Percentiles rank a stretch among this genome's conserved stretches.
Evolutionary conservation across 2,888 invertebrate genomes (phyloP).

Genomic region (Acanthosepion lycidas): DNA sequence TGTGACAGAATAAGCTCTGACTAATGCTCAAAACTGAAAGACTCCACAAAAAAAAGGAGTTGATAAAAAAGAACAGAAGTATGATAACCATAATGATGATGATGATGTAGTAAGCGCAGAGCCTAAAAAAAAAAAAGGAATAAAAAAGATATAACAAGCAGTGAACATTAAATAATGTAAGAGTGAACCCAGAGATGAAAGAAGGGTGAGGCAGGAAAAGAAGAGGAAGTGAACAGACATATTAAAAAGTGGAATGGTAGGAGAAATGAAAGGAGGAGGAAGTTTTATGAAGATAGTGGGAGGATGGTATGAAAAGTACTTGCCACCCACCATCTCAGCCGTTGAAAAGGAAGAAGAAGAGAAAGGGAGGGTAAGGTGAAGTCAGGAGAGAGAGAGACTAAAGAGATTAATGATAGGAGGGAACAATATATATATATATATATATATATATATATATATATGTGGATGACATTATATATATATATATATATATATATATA

Average conservation of each 20-base stretch:
- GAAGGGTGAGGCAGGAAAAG: too few relatives aligned
- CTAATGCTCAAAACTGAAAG: background rate
- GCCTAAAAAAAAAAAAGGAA: too few relatives aligned
- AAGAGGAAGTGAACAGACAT: background rate
- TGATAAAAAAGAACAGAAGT: too few relatives aligned
- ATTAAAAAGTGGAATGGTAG: background rate
- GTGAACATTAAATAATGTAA: too few relatives aligned
- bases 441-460: background rate
- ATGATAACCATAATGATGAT: too few relatives aligned
- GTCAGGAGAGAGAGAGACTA: background rate
- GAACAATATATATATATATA: background rate
- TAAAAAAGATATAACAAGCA: too few relatives aligned
- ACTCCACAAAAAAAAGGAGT: too few relatives aligned
- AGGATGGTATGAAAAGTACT: background rate
- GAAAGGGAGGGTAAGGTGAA: background rate
- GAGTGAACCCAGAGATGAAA: too few relatives aligned
- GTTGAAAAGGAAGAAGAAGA: background rate
- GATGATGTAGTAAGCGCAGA: background rate
- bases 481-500: background rate
- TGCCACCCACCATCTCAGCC: background rate
- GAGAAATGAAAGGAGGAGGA: background rate
- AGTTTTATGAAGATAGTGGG: background rate
- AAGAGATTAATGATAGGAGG: background rate
- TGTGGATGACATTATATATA: too few relatives aligned
- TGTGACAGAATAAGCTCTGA: background rate